These are phyloP conservation scores for Sebastes paucispinis DNA, from an alignment of 2,797 vertebrate species.

Conservation along the genomic window DNA sequence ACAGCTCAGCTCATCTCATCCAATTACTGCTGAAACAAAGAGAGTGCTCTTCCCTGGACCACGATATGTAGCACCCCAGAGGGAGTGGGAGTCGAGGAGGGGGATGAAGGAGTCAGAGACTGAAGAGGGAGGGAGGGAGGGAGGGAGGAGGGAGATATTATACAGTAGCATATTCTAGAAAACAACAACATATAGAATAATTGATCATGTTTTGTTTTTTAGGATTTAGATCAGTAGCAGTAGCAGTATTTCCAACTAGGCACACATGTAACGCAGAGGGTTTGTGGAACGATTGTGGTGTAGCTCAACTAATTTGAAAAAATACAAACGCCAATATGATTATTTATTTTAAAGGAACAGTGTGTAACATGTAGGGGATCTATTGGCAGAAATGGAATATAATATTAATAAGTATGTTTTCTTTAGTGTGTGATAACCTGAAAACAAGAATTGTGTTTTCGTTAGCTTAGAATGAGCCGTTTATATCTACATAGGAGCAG, in stretches of 20 bases:
- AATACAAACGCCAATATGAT: no score
- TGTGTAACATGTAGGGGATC: no score
- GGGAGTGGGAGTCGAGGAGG: slow-evolving; percentile 40
- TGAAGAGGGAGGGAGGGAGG: slow-evolving; percentile 7
- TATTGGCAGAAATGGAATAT: rapidly evolving
- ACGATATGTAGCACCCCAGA: slow-evolving; percentile 59
- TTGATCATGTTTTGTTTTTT: background rate
- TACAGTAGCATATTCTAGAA: slow-evolving; percentile 10
- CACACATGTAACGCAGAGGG: no score
- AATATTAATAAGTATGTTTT: no score
- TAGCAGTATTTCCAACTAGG: background rate
- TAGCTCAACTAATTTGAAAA: background rate
- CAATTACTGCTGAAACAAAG: slow-evolving; percentile 79
- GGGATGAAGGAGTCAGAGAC: slow-evolving; percentile 22
- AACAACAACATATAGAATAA: slow-evolving; percentile 25
- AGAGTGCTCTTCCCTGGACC: slow-evolving; percentile 61
- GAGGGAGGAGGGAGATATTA: slow-evolving; percentile 25
- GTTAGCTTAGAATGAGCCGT: no score
- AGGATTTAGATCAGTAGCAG: background rate
- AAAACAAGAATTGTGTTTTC: no score
- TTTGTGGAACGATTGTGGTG: no score
- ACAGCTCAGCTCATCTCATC: slow-evolving; percentile 76
- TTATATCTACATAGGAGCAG: no score
- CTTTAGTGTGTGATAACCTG: no score
- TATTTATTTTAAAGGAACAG: no score